These are phyloP conservation scores for Halocynthia aurantium DNA, from an alignment of 23 tunicate species.

Conservation along the genomic window DNA sequence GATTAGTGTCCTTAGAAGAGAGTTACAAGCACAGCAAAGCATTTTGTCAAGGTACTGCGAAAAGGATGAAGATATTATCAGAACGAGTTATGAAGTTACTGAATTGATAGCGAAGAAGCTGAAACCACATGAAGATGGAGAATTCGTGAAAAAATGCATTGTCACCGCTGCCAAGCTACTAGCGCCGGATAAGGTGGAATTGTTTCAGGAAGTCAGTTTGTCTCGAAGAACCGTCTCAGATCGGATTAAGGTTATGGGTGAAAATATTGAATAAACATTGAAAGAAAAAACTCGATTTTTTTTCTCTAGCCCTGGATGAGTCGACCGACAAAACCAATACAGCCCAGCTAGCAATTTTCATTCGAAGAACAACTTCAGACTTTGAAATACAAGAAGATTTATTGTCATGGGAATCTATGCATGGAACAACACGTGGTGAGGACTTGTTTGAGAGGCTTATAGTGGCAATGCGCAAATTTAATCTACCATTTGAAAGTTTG, in stretches of 20 bases:
- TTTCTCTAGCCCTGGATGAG: constrained; percentile 48
- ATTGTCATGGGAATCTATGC: constrained; percentile 23
- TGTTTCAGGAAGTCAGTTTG: constrained; percentile 58
- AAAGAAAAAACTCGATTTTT: constrained; percentile 37
- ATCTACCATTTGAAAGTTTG: constrained; percentile 14
- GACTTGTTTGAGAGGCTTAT: constrained; percentile 5
- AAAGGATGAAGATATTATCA: constrained; percentile 32
- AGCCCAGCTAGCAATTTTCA: constrained; percentile 8
- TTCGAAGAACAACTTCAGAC: constrained; percentile 17
- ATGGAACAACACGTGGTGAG: constrained; percentile 25
- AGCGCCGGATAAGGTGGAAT: constrained; percentile 41
- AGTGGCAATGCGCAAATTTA: constrained; percentile 17
- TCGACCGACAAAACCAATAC: constrained; percentile 27
- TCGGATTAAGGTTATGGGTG: constrained; percentile 64
- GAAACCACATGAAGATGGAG: constrained; percentile 39
- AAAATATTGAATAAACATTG: constrained; percentile 55
- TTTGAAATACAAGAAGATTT: constrained; percentile 19
- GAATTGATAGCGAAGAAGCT: constrained; percentile 48
- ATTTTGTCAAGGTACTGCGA: constrained; percentile 38
- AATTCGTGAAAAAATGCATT: constrained; percentile 35
- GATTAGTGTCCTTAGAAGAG: constrained; percentile 7
- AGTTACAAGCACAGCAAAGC: constrained; percentile 28
- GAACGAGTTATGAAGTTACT: constrained; percentile 32
- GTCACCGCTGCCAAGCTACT: constrained; percentile 30
- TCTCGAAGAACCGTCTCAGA: constrained; percentile 58